phyloP scores from a whole-genome alignment of 2,797 vertebrate genomes.

The Mormyrops boulengeri region DNA sequence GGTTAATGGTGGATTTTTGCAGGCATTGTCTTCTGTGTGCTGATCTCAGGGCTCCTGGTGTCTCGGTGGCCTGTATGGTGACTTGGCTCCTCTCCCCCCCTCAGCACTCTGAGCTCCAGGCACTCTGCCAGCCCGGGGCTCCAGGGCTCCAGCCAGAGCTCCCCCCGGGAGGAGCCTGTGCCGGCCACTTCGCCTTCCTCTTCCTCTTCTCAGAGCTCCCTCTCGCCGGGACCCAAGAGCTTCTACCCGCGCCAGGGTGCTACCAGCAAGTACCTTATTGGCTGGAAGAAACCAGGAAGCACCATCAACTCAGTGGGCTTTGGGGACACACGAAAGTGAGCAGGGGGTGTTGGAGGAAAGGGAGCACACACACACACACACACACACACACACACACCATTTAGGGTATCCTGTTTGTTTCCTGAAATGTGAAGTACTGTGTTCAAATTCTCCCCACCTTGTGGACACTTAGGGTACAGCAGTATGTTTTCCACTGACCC shows the following conservation, averaged over 20 bases:
- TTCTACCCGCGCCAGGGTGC: constrained; percentile 97
- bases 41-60: background rate
- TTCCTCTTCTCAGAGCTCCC: constrained; percentile 68
- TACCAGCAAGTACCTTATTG: constrained; percentile 95
- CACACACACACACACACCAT: background rate
- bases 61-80: background rate
- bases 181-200: constrained; percentile 65
- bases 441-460: background rate
- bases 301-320: constrained; percentile 96
- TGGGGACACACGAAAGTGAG: constrained; percentile 94
- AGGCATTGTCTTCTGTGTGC: background rate
- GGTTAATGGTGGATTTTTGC: background rate
- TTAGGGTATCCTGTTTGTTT: constrained; percentile 21
- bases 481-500: background rate
- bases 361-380: background rate
- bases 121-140: constrained; percentile 78
- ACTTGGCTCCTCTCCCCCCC: constrained; percentile 40
- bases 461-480: background rate
- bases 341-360: background rate
- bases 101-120: constrained; percentile 79
- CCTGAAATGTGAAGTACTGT: background rate
- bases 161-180: constrained; percentile 74
- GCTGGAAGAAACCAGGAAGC: constrained; percentile 96
- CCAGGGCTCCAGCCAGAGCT: constrained; percentile 72
- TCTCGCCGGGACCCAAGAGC: constrained; percentile 78